Evolutionary conservation across 2,888 invertebrate genomes (phyloP), one percentile per base, ranked within the genome.

Genomic region (Acrocyrtus sp.): DNA sequence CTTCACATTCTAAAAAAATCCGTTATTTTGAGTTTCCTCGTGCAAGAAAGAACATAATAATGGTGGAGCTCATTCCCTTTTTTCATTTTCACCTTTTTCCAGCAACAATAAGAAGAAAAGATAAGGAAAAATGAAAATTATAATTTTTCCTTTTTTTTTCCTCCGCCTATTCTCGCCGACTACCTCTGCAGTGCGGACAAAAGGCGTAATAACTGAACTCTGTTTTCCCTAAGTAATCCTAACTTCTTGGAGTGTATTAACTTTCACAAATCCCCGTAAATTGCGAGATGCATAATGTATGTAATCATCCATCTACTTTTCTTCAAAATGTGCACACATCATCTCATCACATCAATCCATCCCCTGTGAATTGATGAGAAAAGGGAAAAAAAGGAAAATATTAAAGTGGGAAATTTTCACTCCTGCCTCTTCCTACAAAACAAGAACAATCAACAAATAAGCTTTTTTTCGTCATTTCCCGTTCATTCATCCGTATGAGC

Each of bases 221-320:
- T 19, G 17, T 15, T 8, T n/a, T n/a, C n/a, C n/a, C n/a, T 6
- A 47, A 27, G 10, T 5, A 53, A 53, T 10, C 8, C 53, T 24
- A 26, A n/a, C 24, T 21, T 10, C 12, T n/a, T 21, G 22, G 17
- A 19, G 21, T 27, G n/a, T 26, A 15, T 39, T n/a, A 24, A 6
- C 43, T 57, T 3, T 22, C 29, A 22, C 17, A 26, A 29, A 58
- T 21, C 2, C 26, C 29, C 48, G 22, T 57, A 68, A 53, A 60
- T 60, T 53, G 45, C 68, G 45, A 39, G n/a, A 54, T 67, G 51
- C 67, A 67, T 67, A 45, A 67, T 67, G 67, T 48, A 67, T 67
- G 67, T 51, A 67, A 67, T 67, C 66, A 66, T 66, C 47, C 56
- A n/a, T 29, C n/a, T 51, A n/a, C 39, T 22, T 39, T 12, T 15